phyloP scores from a whole-genome alignment of 1,140 invertebrate species.

The Drosophila mojavensis region DNA sequence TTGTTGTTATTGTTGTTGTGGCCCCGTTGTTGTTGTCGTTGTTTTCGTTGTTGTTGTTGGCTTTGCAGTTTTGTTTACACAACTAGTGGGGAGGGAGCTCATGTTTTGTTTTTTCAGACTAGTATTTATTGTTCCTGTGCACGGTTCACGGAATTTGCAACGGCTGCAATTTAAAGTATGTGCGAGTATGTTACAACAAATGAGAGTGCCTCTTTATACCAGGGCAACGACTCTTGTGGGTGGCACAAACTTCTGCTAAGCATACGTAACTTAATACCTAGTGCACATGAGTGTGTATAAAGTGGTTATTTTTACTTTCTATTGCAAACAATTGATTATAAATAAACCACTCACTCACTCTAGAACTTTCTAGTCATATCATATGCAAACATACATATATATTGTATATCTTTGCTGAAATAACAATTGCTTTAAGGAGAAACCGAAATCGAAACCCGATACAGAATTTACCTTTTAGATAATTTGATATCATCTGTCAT shows the following conservation, averaged over 20 bases:
- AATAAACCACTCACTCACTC: too few species aligned
- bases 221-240: too few species aligned
- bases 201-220: constrained; percentile 10
- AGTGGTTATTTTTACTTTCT: neutral
- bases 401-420: neutral
- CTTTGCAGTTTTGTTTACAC: constrained; percentile 71
- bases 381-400: neutral
- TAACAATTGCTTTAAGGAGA: neutral
- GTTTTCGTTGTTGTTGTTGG: constrained; percentile 29
- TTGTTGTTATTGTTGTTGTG: constrained; percentile 21
- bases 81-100: constrained; percentile 54
- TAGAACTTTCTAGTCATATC: neutral
- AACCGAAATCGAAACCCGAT: neutral
- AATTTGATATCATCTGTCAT: neutral
- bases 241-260: neutral
- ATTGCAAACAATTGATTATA: neutral
- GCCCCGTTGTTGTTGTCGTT: constrained; percentile 31
- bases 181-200: constrained; percentile 57
- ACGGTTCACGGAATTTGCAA: constrained; percentile 69
- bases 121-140: constrained; percentile 73
- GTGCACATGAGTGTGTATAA: neutral
- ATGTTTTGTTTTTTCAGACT: constrained; percentile 63
- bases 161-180: constrained; percentile 56
- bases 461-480: neutral
- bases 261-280: constrained; percentile 4